phyloP scores from a whole-genome alignment of 2,797 vertebrate species.

The Tarsius wallacei region DNA sequence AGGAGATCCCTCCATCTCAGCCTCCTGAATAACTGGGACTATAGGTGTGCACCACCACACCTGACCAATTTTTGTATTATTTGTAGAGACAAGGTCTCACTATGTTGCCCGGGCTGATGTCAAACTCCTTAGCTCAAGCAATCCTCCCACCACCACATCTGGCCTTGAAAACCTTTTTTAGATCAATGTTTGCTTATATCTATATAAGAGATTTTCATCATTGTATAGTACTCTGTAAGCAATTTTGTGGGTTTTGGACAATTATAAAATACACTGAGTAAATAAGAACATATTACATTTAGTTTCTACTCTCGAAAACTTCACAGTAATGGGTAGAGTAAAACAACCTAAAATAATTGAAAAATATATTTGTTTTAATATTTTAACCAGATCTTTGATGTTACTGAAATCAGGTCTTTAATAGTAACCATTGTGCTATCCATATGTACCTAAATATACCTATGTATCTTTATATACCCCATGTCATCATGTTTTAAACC shows the following conservation, averaged over 20 bases:
- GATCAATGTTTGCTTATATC: not conserved
- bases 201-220: not conserved
- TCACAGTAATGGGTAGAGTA: not conserved
- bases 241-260: constrained; percentile 27
- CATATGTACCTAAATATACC: not conserved
- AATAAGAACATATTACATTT: not conserved
- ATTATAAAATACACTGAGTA: not conserved
- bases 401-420: constrained; percentile 33
- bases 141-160: no score
- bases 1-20: no score
- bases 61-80: no score
- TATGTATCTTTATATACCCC: not conserved
- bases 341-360: not conserved
- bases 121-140: no score
- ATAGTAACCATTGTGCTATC: not conserved
- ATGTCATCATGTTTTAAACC: not conserved
- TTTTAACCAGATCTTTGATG: constrained; percentile 1
- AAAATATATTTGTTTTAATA: not conserved
- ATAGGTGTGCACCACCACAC: no score
- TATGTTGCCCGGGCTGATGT: no score
- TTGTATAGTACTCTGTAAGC: not conserved
- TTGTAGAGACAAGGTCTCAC: no score
- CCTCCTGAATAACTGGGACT: no score
- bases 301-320: constrained; percentile 43
- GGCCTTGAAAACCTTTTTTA: not conserved